Evolutionary conservation across 2,797 vertebrate genomes (phyloP).

Genomic region (Clarias pachynema): DNA sequence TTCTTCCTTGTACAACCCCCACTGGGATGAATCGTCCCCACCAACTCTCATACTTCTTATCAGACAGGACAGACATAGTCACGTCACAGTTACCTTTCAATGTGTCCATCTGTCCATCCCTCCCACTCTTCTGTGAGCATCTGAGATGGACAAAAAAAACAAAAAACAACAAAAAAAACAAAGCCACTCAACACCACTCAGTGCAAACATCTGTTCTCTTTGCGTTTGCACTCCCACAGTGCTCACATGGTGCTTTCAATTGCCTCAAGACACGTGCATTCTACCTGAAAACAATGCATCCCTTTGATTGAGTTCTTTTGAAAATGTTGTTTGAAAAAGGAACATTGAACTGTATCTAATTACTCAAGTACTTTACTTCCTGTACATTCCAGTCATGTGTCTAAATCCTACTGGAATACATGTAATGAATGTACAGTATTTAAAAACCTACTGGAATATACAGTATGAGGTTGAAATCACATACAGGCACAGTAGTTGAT

Average conservation of each 20-base stretch:
- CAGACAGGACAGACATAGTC: constrained; percentile 43
- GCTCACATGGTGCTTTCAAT: constrained; percentile 25
- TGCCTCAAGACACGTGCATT: constrained; percentile 36
- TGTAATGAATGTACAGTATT: neutral
- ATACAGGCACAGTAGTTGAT: neutral
- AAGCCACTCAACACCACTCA: constrained; percentile 46
- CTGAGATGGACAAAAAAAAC: constrained; percentile 27
- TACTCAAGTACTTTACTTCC: constrained; percentile 17
- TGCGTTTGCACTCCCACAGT: constrained; percentile 31
- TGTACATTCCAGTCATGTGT: constrained; percentile 14
- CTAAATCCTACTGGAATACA: neutral
- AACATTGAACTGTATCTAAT: constrained; percentile 40
- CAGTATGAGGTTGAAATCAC: neutral
- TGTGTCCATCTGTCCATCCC: constrained; percentile 31
- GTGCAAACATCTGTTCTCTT: constrained; percentile 46
- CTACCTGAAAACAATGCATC: constrained; percentile 35
- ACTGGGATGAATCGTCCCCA: constrained; percentile 44
- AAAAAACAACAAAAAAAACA: constrained; percentile 16
- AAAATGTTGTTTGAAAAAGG: constrained; percentile 28
- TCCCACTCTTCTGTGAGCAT: constrained; percentile 28
- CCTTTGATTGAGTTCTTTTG: constrained; percentile 45
- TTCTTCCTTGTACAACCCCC: constrained; percentile 42
- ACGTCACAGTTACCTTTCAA: constrained; percentile 37
- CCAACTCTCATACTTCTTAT: constrained; percentile 40
- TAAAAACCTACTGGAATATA: neutral